Conservation (phyloP, 2,888 invertebrate species). For the Heteromurus nitidus region DNA sequence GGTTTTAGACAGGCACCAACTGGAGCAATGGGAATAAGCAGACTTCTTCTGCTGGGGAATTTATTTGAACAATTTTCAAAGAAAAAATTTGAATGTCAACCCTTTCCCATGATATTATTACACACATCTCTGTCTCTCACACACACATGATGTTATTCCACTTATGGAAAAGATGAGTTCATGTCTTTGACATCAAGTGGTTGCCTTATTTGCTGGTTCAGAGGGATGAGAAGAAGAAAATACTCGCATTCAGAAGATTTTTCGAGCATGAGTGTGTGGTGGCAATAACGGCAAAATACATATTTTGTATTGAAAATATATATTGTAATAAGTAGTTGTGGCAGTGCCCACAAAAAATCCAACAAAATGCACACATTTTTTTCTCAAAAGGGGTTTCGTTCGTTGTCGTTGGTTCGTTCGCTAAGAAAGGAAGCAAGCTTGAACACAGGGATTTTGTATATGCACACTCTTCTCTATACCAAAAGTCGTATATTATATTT, state of each 20-base stretch:
- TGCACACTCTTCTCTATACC: conserved; percentile 13
- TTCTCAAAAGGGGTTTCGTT: conserved; percentile 25
- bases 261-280: background rate
- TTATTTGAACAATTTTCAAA: conserved; percentile 51
- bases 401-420: no score
- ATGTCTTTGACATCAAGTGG: conserved; percentile 17
- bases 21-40: conserved; percentile 13
- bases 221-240: conserved; percentile 5
- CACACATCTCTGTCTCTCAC: background rate
- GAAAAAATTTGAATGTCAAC: conserved; percentile 53
- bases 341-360: background rate
- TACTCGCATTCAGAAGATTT: background rate
- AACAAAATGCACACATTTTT: background rate
- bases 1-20: background rate
- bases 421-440: no score
- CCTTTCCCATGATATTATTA: conserved; percentile 46
- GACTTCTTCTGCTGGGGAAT: conserved; percentile 49
- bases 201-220: conserved; percentile 1
- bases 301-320: background rate
- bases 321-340: background rate
- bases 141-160: conserved; percentile 33
- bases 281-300: background rate
- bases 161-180: conserved; percentile 47
- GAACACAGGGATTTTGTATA: background rate
- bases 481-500: conserved; percentile 21